Evolutionary conservation across 2,113 vertebrate species (phyloP), one percentile per base, ranked within the genome.

Genomic region (Thomomys bottae): DNA sequence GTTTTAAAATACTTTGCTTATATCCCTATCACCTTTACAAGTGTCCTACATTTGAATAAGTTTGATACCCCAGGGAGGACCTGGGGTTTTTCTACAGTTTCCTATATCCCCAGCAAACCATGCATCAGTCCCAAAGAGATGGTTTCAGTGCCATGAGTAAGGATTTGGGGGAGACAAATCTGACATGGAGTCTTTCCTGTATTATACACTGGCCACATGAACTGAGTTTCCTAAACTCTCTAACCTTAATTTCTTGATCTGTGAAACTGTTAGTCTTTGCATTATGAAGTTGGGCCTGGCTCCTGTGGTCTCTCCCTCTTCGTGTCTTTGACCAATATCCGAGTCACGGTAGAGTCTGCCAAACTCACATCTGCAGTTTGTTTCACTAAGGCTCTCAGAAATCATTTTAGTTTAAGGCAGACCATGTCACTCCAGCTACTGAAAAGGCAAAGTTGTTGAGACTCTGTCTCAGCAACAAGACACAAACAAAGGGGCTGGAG

Each of bases 1-100:
- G 8, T 36, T 59, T 71, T 68, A 11, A 82, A 92, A 75, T 83
- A 92, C 9, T 70, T 14, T 54, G 36, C 38, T 73, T 80, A 72
- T 66, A 17, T 15, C 49, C 49, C 14, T 54, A 18, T 20, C 49
- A 54, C 49, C 14, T 15, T 17, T 17, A 54, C 49, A 54, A 54
- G 14, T 54, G 49, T 54, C 17, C 14, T 20, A 20, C 17, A 68
- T 75, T 77, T 89, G 49, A 87, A 59, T 79, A 66, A 42, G 79
- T 45, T 2, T 67, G n/a, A 63, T 75, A 14, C 8, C 68, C 12
- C 6, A 4, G 63, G 32, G 81, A 66, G 32, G 61, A 4, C 3
- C 3, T 28, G 6, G 15, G 14, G 15, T 45, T 75, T 26, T 71
- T 14, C 18, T 30, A 9, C 14, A 38, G 36, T 68, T 72, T 34